Conservation (phyloP, 1,140 invertebrate species). For the Euglossa dilemma region DNA sequence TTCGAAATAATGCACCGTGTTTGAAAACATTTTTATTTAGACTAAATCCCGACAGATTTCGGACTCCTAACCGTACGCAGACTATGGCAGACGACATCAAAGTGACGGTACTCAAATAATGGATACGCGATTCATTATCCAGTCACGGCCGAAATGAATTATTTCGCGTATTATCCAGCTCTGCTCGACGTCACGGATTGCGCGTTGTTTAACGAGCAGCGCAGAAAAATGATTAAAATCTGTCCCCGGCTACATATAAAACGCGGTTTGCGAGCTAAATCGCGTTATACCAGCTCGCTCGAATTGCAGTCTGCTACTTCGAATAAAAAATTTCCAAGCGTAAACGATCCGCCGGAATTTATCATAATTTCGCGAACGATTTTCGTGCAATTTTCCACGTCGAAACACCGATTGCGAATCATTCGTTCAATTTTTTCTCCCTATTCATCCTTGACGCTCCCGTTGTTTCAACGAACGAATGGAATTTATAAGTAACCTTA, state of each 20-base stretch:
- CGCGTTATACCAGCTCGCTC: neutral
- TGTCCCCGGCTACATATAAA: neutral
- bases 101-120: conserved; percentile 22
- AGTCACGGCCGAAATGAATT: conserved; percentile 18
- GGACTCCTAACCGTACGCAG: neutral
- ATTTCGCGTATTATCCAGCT: conserved; percentile 24
- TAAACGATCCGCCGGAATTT: neutral
- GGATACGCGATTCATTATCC: conserved; percentile 23
- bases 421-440: neutral
- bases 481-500: too few species aligned
- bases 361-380: conserved; percentile 18
- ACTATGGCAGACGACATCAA: neutral
- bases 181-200: neutral
- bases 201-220: conserved; percentile 31
- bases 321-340: conserved; percentile 4
- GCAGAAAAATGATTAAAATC: conserved; percentile 41
- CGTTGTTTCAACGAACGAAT: neutral
- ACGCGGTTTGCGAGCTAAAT: conserved; percentile 13
- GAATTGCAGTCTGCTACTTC: neutral
- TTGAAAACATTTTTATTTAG: conserved; percentile 9
- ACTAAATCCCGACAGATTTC: neutral
- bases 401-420: neutral
- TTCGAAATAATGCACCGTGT: too few species aligned
- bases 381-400: neutral
- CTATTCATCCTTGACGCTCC: neutral